A percentile compares a stretch with the other conserved stretches of the same genome.
Evolutionary conservation across 2,888 invertebrate genomes (phyloP).

Genomic region (Taphrorychus bicolor): DNA sequence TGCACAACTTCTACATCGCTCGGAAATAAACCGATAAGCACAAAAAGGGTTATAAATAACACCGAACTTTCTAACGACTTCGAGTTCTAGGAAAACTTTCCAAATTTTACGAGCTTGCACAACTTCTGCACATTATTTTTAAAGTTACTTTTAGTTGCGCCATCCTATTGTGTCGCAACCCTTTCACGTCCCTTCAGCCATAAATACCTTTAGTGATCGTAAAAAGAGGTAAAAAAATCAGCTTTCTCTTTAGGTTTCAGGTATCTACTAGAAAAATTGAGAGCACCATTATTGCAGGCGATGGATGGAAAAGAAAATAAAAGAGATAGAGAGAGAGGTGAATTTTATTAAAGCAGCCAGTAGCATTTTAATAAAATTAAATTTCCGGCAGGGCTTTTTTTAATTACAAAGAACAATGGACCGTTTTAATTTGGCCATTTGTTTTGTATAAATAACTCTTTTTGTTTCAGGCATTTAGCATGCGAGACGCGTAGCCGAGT

Average conservation of each 20-base stretch:
- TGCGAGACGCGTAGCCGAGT: not conserved
- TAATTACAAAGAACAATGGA: not conserved
- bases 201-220: constrained; percentile 2
- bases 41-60: constrained; percentile 35
- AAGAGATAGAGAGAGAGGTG: not conserved
- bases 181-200: constrained; percentile 14
- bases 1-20: not conserved
- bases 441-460: not conserved
- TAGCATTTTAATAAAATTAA: not conserved
- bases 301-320: no score
- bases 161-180: constrained; percentile 16
- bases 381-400: not conserved
- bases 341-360: not conserved
- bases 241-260: constrained; percentile 14
- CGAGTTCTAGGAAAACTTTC: constrained; percentile 31
- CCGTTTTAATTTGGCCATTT: not conserved
- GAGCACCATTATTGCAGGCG: no score
- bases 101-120: constrained; percentile 25
- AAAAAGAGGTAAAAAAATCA: constrained; percentile 14
- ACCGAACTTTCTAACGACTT: constrained; percentile 22
- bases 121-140: constrained; percentile 30
- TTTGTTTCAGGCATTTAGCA: not conserved
- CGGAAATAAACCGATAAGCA: constrained; percentile 23
- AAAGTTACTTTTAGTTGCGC: constrained; percentile 18
- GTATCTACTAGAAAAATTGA: not conserved